Evolutionary conservation across 2,888 invertebrate genomes (phyloP).

Genomic region (Amiota minor): DNA sequence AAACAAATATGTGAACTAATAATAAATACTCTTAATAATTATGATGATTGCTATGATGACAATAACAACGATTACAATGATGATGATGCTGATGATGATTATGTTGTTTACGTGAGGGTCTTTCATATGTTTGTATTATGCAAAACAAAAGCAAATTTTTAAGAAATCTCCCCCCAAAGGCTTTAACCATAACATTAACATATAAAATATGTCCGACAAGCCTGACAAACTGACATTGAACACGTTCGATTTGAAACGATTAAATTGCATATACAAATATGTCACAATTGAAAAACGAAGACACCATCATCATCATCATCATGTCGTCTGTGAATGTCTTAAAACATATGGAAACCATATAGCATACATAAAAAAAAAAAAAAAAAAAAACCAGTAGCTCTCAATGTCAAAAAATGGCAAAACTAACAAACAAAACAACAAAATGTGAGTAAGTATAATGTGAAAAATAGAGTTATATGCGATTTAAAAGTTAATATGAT

Average conservation of each 20-base stretch:
- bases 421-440: background rate
- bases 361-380: too few relatives aligned
- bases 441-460: background rate
- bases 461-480: too few relatives aligned
- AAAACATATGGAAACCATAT: background rate
- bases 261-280: background rate
- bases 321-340: background rate
- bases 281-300: constrained; percentile 32
- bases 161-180: constrained; percentile 27
- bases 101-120: constrained; percentile 25
- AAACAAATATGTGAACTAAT: background rate
- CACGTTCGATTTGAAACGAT: constrained; percentile 14
- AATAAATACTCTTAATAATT: constrained; percentile 13
- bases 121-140: too few relatives aligned
- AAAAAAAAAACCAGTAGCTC: background rate
- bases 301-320: constrained; percentile 44
- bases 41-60: constrained; percentile 24
- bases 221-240: constrained; percentile 10
- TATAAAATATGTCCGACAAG: constrained; percentile 20
- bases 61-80: constrained; percentile 10
- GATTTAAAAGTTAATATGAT: too few relatives aligned
- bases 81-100: constrained; percentile 16
- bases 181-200: too few relatives aligned
- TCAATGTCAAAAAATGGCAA: constrained; percentile 11
- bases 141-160: too few relatives aligned